Conservation (phyloP, 2,888 invertebrate genomes). For the Ectemnius lituratus region DNA sequence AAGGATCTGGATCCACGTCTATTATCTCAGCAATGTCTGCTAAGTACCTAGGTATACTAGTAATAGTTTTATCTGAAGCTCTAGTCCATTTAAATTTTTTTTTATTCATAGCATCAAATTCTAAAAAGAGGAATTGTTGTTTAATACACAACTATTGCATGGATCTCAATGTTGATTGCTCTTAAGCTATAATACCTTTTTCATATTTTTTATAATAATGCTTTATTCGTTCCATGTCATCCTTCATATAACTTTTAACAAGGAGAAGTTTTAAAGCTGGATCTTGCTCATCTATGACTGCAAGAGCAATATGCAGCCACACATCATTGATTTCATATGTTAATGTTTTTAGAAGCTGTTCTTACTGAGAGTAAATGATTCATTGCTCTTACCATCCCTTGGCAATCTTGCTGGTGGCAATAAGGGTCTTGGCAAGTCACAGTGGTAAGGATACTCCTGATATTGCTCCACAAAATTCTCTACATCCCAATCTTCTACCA, state of each 20-base stretch:
- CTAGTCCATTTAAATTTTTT: constrained; percentile 58
- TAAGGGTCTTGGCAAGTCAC: constrained; percentile 72
- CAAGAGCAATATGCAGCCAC: constrained; percentile 6
- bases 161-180: not conserved
- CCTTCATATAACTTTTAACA: constrained; percentile 63
- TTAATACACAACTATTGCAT: constrained; percentile 1
- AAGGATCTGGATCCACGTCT: constrained; percentile 73
- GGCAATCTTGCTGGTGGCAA: constrained; percentile 69
- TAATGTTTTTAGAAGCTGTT: constrained; percentile 1
- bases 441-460: constrained; percentile 68
- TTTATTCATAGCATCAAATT: constrained; percentile 47
- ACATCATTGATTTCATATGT: not conserved
- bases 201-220: constrained; percentile 60
- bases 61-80: constrained; percentile 18
- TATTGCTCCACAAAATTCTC: constrained; percentile 58
- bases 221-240: constrained; percentile 64
- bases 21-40: constrained; percentile 69
- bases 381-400: constrained; percentile 57
- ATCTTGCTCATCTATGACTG: constrained; percentile 66
- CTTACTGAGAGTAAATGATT: not conserved
- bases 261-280: constrained; percentile 66
- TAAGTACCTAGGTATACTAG: constrained; percentile 65
- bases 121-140: constrained; percentile 44
- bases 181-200: constrained; percentile 48
- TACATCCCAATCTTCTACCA: constrained; percentile 53